Evolutionary conservation across 2,113 vertebrate species (phyloP).

Genomic region (Ophiodon elongatus): DNA sequence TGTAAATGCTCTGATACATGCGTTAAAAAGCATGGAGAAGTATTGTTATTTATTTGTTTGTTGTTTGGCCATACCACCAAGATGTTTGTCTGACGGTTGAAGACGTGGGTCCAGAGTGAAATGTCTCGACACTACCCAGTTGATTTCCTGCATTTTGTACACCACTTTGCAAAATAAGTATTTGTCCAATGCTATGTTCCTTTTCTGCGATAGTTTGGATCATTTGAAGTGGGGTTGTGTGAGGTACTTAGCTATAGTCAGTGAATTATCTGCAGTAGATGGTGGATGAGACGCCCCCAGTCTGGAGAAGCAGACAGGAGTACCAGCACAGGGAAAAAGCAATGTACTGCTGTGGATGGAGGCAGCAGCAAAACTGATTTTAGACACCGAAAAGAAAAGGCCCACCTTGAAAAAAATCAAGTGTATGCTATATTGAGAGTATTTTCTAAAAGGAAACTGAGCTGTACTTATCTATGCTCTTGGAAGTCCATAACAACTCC

Average conservation of each 20-base stretch:
- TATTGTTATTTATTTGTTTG: background rate
- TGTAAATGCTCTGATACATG: conserved; percentile 1
- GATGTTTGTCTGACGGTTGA: background rate
- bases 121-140: background rate
- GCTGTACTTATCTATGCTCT: background rate
- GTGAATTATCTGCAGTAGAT: too few species aligned
- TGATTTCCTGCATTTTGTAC: background rate
- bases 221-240: background rate
- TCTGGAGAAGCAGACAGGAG: too few species aligned
- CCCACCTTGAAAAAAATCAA: too few species aligned
- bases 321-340: too few species aligned
- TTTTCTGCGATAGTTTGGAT: background rate
- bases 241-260: background rate
- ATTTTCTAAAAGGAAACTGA: too few species aligned
- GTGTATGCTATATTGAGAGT: too few species aligned
- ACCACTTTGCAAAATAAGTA: background rate
- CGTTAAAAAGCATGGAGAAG: background rate
- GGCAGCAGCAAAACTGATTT: too few species aligned
- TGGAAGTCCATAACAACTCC: background rate
- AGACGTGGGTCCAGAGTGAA: background rate
- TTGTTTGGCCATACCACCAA: background rate
- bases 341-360: too few species aligned
- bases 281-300: too few species aligned
- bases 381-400: too few species aligned
- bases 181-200: background rate